Evolutionary conservation across 2,113 vertebrate genomes (phyloP), one percentile per base, ranked within the genome.

Genomic region (Riparia riparia): DNA sequence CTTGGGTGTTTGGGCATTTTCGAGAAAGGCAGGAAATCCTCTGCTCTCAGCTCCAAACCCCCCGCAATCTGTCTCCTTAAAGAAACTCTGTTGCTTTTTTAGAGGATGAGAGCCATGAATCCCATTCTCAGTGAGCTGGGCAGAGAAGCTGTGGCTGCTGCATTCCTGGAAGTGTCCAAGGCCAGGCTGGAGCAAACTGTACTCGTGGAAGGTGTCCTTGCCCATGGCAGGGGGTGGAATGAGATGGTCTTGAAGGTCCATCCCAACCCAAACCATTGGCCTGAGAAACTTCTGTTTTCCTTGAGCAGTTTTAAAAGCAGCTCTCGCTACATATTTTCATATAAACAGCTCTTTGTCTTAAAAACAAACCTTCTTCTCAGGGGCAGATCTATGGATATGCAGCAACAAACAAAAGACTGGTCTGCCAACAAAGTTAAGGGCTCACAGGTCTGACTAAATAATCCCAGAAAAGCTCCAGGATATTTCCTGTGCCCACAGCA

Each of bases 1-100:
- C 4, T 37, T 11, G 41, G 11, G 10, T 51, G 37, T 54, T 57
- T 84, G 77, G 50, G 7, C 24, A 39, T 25, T 47, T 8, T 19
- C 7, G 81, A 66, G 65, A 66, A 78, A 74, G 61, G 74, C 70
- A 85, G 70, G 61, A 95, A 90, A 88, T 76, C 57, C 88, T 88
- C 88, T 50, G 50, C 16, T 86, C 50, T 65, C 50, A 12, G 9
- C 42, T 60, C 63, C 21, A 77, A 63, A 31, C 10, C 20, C 28
- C 6, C 9, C 0, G 1, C 20, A 22, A 39, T 19, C 32, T n/a
- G 17, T 26, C 42, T 22, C 69, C n/a, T 45, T 47, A 13, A 28
- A 54, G 34, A 47, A 72, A 64, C 7, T 29, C 5, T 1, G 10
- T 6, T 28, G 17, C 14, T 68, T 31, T 17, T 25, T 39, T 5